phyloP scores from a whole-genome alignment of 2,113 vertebrate genomes.

The Hydrolagus affinis region DNA sequence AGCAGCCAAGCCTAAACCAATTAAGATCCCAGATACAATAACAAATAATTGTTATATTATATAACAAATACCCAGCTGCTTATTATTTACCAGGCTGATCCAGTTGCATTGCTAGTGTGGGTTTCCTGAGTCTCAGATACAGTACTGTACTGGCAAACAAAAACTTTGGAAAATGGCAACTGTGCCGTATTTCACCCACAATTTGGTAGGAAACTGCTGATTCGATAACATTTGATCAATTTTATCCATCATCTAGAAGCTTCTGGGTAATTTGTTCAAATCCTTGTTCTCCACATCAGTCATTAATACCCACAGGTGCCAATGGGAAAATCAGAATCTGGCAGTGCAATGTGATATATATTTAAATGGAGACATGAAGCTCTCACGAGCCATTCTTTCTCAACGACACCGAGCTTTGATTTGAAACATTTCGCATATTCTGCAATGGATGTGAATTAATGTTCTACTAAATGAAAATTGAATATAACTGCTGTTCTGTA shows the following conservation, averaged over 20 bases:
- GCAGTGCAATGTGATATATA: not conserved
- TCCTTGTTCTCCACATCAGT: not conserved
- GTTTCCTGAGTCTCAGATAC: not conserved
- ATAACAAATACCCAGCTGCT: not conserved
- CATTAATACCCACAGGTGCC: not conserved
- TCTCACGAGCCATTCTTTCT: not conserved
- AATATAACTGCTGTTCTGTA: not conserved
- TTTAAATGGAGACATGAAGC: not conserved
- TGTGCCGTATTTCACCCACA: not conserved
- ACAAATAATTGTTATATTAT: no score
- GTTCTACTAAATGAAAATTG: not conserved
- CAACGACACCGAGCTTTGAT: not conserved
- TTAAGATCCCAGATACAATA: not conserved
- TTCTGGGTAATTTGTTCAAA: not conserved
- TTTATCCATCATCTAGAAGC: not conserved
- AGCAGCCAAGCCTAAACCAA: not conserved
- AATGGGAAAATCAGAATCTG: not conserved
- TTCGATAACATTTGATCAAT: not conserved
- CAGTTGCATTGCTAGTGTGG: not conserved
- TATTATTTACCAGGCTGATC: not conserved
- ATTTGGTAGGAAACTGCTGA: not conserved
- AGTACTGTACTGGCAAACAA: not conserved
- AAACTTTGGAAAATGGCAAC: not conserved
- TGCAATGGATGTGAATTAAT: slow-evolving; percentile 5
- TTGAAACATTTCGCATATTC: not conserved